Conservation (phyloP, 2,888 invertebrate species). For the Diaphora mendica region DNA sequence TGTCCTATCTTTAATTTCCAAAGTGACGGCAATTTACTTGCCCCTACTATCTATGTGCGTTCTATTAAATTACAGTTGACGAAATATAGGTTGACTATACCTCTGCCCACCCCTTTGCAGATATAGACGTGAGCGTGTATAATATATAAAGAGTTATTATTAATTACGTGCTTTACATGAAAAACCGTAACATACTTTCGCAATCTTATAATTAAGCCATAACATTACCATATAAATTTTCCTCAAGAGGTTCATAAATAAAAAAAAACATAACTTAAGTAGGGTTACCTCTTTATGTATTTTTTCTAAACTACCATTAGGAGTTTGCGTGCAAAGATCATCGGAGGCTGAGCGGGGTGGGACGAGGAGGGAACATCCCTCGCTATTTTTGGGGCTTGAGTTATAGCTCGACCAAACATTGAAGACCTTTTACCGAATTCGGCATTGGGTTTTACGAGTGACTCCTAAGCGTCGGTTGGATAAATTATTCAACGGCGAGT, state of each 20-base stretch:
- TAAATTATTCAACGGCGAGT: conserved; percentile 79
- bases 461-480: conserved; percentile 76
- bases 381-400: conserved; percentile 83
- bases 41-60: neutral
- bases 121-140: neutral
- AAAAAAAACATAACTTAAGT: conserved; percentile 58
- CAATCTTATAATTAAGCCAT: conserved; percentile 35
- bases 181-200: neutral
- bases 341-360: conserved; percentile 65
- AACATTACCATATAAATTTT: conserved; percentile 31
- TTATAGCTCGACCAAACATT: conserved; percentile 83
- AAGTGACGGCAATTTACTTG: neutral
- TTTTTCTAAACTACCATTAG: conserved; percentile 72
- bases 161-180: conserved; percentile 8
- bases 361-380: conserved; percentile 65
- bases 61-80: neutral
- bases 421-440: conserved; percentile 85
- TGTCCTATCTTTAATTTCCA: neutral
- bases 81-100: neutral
- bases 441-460: conserved; percentile 81
- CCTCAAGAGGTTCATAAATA: conserved; percentile 53
- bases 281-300: conserved; percentile 64
- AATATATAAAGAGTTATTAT: neutral
- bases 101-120: neutral
- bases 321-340: conserved; percentile 75